Evolutionary conservation across 2,797 vertebrate species (phyloP).

Genomic region (Zonotrichia albicollis): DNA sequence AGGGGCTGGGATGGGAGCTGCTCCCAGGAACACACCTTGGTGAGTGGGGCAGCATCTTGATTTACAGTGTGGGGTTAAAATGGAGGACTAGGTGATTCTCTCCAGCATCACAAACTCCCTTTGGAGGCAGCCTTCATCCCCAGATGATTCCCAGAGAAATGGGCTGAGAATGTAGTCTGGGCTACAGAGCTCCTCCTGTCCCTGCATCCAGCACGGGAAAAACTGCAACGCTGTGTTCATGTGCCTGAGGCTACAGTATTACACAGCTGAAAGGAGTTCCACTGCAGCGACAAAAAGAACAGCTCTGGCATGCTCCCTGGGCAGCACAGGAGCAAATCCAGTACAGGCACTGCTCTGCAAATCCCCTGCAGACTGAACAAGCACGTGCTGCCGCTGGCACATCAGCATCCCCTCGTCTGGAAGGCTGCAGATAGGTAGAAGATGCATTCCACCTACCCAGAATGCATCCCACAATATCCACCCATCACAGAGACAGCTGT

Average conservation of each 20-base stretch:
- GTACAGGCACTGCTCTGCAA: background rate
- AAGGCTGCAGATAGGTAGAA: background rate
- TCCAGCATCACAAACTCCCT: background rate
- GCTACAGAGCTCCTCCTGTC: background rate
- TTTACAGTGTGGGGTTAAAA: background rate
- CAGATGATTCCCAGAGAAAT: background rate
- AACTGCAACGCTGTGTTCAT: background rate
- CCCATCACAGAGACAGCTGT: background rate
- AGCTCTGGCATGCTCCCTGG: background rate
- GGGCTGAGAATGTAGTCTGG: background rate
- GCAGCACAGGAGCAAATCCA: background rate
- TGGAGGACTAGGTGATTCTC: background rate
- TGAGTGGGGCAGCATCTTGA: background rate
- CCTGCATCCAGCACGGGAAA: background rate
- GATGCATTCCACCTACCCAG: background rate
- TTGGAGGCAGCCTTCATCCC: background rate
- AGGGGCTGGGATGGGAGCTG: background rate
- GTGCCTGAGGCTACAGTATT: background rate
- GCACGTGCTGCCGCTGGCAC: rapidly evolving
- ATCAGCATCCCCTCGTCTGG: background rate
- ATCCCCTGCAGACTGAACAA: background rate
- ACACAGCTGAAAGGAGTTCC: background rate
- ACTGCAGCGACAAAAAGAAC: background rate
- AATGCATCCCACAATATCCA: background rate
- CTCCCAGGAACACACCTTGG: background rate